These are phyloP conservation scores for Silurus asotus DNA, from an alignment of 2,113 vertebrate genomes.

Conservation along the genomic window DNA sequence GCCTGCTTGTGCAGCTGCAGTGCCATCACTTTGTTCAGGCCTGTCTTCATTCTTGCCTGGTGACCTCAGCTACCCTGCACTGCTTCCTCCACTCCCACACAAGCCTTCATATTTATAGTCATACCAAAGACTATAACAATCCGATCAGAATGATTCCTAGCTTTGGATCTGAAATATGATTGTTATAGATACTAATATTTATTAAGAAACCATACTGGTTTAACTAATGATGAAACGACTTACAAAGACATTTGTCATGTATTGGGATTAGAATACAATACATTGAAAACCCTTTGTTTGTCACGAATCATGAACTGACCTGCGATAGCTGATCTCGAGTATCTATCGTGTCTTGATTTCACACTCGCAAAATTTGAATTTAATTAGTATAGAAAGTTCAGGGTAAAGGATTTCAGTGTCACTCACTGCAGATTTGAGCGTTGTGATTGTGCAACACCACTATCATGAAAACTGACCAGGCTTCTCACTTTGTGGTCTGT, in stretches of 20 bases:
- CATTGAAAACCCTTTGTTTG: no score
- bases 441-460: not conserved
- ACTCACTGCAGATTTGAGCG: not conserved
- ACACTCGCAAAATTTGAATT: not conserved
- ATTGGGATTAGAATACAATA: no score
- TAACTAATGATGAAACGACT: not conserved
- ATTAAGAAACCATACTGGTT: not conserved
- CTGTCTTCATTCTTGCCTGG: conserved; percentile 22
- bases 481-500: not conserved
- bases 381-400: not conserved
- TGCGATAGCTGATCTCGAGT: not conserved
- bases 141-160: not conserved
- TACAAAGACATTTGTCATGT: not conserved
- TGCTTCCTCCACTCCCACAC: not conserved
- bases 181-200: not conserved
- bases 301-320: not conserved
- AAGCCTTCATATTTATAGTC: not conserved
- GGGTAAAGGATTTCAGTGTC: not conserved
- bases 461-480: not conserved
- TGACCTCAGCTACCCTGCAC: conserved; percentile 25
- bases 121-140: not conserved
- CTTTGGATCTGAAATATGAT: not conserved
- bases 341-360: not conserved
- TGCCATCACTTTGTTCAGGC: conserved; percentile 24
- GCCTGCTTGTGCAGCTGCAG: conserved; percentile 8